These are phyloP conservation scores for Erpornis zantholeuca DNA, from an alignment of 2,113 vertebrate species.

Conservation along the genomic window DNA sequence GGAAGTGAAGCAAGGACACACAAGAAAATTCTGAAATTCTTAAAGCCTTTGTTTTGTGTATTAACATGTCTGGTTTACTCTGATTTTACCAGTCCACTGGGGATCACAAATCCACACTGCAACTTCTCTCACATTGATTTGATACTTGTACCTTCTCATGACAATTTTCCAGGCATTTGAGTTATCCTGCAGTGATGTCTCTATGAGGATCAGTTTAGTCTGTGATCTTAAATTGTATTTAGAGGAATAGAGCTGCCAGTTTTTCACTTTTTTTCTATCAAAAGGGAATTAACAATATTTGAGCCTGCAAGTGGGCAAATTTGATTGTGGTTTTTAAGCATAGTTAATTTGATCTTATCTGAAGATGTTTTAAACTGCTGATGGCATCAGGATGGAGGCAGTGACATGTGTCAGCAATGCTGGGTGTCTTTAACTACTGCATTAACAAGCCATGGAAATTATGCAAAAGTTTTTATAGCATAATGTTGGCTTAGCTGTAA, in stretches of 20 bases:
- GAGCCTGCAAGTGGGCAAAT: neutral
- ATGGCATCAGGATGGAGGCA: neutral
- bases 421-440: neutral
- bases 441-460: conserved; percentile 15
- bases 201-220: neutral
- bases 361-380: conserved; percentile 1
- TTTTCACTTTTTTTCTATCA: neutral
- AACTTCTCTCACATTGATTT: neutral
- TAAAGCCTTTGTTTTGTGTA: neutral
- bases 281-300: neutral
- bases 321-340: neutral
- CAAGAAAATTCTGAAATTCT: neutral
- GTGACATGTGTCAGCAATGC: neutral
- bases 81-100: neutral
- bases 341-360: neutral
- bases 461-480: neutral
- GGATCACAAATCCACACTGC: neutral
- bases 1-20: neutral
- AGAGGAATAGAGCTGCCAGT: neutral
- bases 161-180: neutral
- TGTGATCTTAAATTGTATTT: neutral
- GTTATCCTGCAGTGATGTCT: neutral
- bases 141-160: neutral
- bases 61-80: neutral
- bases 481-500: neutral